A percentile compares a stretch with the other conserved stretches of the same genome.
Conservation (phyloP, 2,797 vertebrate genomes). For the Calcarius lapponicus region DNA sequence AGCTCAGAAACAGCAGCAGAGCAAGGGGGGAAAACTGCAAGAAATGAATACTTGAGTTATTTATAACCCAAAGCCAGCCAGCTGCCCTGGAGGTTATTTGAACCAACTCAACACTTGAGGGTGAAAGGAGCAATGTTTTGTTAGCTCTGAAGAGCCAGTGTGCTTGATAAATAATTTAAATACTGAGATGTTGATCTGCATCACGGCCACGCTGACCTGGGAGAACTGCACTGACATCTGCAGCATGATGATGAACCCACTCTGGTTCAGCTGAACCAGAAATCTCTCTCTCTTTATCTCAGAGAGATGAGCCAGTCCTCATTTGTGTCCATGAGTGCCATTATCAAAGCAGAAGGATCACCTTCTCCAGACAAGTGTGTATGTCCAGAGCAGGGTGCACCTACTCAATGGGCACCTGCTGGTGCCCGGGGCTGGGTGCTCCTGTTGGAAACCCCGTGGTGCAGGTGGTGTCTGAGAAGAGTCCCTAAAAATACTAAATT, state of each 20-base stretch:
- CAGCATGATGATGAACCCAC: not conserved
- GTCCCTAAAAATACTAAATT: not conserved
- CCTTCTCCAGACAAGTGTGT: not conserved
- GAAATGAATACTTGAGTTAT: slow-evolving; percentile 35
- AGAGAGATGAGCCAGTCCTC: not conserved
- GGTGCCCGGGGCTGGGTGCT: not conserved
- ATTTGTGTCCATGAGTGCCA: not conserved
- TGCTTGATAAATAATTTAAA: slow-evolving; percentile 37
- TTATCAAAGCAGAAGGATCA: not conserved
- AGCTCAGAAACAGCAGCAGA: not conserved
- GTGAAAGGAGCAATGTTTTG: slow-evolving; percentile 37
- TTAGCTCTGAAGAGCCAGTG: slow-evolving; percentile 19
- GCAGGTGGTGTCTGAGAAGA: not conserved
- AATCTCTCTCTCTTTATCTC: not conserved
- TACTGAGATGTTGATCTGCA: not conserved
- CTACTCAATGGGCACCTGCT: fast-evolving
- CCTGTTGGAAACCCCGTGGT: not conserved
- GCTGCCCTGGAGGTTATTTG: slow-evolving; percentile 38
- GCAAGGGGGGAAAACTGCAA: not conserved
- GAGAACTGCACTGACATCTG: slow-evolving; percentile 11
- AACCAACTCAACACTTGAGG: slow-evolving; percentile 48
- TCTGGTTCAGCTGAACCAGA: not conserved
- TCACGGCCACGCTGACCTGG: not conserved
- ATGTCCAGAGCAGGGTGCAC: not conserved
- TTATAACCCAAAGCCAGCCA: slow-evolving; percentile 5